Evolutionary conservation across 2,888 invertebrate genomes (phyloP), one percentile per base, ranked within the genome.

Genomic region (Polymixis lichenea): DNA sequence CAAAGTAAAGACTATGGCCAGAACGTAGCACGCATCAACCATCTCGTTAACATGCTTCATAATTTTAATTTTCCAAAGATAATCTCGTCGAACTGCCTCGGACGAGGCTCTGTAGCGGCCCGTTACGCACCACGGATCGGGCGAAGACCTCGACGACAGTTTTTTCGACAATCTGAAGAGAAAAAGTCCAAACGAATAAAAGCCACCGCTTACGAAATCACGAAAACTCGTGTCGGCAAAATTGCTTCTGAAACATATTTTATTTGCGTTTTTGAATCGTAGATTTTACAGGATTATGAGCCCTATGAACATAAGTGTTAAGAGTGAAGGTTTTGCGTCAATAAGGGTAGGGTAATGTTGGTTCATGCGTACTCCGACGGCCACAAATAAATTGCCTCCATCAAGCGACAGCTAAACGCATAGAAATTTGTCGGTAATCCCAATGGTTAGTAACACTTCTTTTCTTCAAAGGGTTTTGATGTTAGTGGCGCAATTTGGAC

Each of bases 221-320:
- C 94, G 94, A 94, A 92, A 94, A 93, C 90, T 94, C 95, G 94
- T 94, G 94, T 93, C 92, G 91, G 90, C 92, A 89, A 93, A 94
- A 94, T 94, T 90, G 91, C 92, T 90, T 90, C 80, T 55, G 78
- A 86, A 81, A 79, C 83, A 86, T 70, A 60, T 55, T 71, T 83
- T 65, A 80, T 82, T 86, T 83, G 55, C 66, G 38, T 67, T 70
- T 74, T 22, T 1, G 15, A 66, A 75, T 60, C 7, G 0, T 61
- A 8, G 6, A 17, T 72, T 51, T 58, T 55, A 83, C 61, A 51
- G 51, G 66, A 92, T 76, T 87, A 72, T 88, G 51, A 75, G 56
- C 89, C 80, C 72, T 91, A 43, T 72, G 86, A 69, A 58, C 7
- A 43, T 8, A 25, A 0, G 83, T n/a, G 9, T 72, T 89, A 90